Base-by-base conservation (phyloP, 2,113 vertebrate species). In the Brachyhypopomus gauderio region DNA sequence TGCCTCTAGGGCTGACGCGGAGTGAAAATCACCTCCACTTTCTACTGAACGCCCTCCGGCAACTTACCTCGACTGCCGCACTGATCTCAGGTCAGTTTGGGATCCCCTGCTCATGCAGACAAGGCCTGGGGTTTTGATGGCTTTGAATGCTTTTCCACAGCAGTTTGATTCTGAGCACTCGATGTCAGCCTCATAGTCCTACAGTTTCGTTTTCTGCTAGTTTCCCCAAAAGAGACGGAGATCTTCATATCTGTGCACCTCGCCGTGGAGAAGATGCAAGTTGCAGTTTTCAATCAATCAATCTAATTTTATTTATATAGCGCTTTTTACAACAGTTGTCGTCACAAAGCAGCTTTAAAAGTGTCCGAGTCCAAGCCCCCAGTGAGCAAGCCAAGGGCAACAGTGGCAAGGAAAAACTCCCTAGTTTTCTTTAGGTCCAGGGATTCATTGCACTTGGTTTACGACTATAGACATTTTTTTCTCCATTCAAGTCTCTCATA, bases 1-100 rank as follows among this genome's bases (percentile, higher is more conserved):
- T 82, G 25, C 48, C 63, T 82, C 8, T 63, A n/a, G 23, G 30
- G 72, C 17, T 75, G 76, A 75, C 22, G 79, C 23, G 75, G 58
- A 58, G 62, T 25, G 63, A 81, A 27, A 67, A 64, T 66, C 27
- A 66, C 38, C 38, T 63, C 23, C 1, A 20, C 78, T 72, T 81
- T 67, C 71, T 56, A 58, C 72, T 12, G 60, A 66, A 74, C 64
- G 45, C 62, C 27, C 22, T 67, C 72, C 38, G 60, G 36, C 11
- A 4, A 38, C 34, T 66, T 58, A 38, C 22, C 71, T 2, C 25
- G 52, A 59, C 41, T 73, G 60, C 25, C 78, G 72, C 27, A 1
- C 62, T 9, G 34, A 38, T 48, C 67, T 16, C 11, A 67, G 12
- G 71, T 16, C 60, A 38, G 45, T 17, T 81, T 23, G 14, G 3